Conservation (phyloP, 2,797 vertebrate genomes). For the Tolypeutes matacus region DNA sequence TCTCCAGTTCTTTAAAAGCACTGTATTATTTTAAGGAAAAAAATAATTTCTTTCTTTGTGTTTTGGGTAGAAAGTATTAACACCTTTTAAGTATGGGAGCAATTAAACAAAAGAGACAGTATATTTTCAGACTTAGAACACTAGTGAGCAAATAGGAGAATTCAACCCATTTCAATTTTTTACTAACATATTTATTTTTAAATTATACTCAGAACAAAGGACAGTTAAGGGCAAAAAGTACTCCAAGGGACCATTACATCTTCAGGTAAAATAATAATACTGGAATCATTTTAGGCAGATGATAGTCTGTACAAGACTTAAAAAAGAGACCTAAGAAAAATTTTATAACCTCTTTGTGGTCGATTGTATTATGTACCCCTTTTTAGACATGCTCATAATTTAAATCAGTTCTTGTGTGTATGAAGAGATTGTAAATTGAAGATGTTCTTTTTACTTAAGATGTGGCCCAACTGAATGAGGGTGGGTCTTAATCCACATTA, state of each 20-base stretch:
- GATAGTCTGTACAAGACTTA: not conserved
- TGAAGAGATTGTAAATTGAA: too few relatives aligned
- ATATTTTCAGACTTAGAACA: not conserved
- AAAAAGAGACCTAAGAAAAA: not conserved
- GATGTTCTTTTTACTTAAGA: too few relatives aligned
- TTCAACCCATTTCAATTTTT: not conserved
- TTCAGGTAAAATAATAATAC: not conserved
- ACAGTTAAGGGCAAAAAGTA: not conserved
- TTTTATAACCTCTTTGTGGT: not conserved
- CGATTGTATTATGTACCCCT: too few relatives aligned
- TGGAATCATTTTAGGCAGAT: not conserved
- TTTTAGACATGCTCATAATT: too few relatives aligned
- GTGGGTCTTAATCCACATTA: too few relatives aligned
- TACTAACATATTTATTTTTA: slow-evolving; percentile 1
- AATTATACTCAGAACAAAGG: not conserved
- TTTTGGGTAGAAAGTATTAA: not conserved
- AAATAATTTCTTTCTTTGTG: not conserved
- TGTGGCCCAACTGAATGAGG: too few relatives aligned
- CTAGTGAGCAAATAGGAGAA: not conserved
- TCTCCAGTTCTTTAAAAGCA: not conserved
- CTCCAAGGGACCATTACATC: not conserved
- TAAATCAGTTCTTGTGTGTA: too few relatives aligned
- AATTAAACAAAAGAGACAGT: not conserved
- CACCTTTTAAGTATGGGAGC: not conserved
- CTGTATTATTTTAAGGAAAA: not conserved